Evolutionary conservation across 1,140 invertebrate genomes (phyloP).

Genomic region (Prorops nasuta): DNA sequence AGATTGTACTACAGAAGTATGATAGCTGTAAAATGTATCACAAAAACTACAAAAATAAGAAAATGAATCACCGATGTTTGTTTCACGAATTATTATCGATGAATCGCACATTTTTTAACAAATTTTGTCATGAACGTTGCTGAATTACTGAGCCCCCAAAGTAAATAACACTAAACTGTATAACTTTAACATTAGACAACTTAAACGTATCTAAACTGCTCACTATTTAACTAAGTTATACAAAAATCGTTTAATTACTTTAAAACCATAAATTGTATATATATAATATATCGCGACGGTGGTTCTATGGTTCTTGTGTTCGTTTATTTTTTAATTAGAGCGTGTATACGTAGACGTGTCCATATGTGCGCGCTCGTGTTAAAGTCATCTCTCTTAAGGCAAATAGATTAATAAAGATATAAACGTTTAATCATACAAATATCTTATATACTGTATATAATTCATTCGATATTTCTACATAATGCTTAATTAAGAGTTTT

Average conservation of each 20-base stretch:
- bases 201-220: constrained; percentile 34
- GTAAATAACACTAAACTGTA: constrained; percentile 18
- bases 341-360: too few relatives aligned
- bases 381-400: too few relatives aligned
- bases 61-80: constrained; percentile 4
- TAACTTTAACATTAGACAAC: constrained; percentile 22
- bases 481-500: constrained; percentile 9
- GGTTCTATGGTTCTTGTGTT: too few relatives aligned
- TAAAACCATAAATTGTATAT: too few relatives aligned
- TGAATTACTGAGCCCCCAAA: constrained; percentile 17
- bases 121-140: neutral
- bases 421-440: constrained; percentile 16
- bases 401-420: constrained; percentile 19
- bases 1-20: constrained; percentile 8
- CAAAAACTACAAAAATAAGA: constrained; percentile 2
- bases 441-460: constrained; percentile 8
- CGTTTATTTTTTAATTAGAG: too few relatives aligned
- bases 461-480: neutral
- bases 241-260: constrained; percentile 35
- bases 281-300: too few relatives aligned
- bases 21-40: neutral
- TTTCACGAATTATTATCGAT: too few relatives aligned
- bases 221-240: constrained; percentile 42
- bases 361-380: too few relatives aligned
- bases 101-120: too few relatives aligned